Evolutionary conservation across 2,113 vertebrate genomes (phyloP).

Genomic region (Pristiophorus japonicus): DNA sequence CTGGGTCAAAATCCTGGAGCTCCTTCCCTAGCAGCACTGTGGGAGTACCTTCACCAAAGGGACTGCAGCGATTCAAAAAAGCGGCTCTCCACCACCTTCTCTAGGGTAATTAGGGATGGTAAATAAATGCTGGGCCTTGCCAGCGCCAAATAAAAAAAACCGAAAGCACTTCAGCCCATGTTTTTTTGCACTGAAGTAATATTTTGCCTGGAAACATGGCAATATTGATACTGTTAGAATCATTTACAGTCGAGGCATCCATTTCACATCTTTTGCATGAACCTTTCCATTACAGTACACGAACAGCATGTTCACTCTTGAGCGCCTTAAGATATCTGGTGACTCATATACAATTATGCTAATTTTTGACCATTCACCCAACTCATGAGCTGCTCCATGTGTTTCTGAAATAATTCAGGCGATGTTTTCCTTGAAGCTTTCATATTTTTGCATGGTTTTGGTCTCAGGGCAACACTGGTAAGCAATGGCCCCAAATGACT

Average conservation of each 20-base stretch:
- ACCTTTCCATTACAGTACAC: background rate
- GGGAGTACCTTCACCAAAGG: too few species aligned
- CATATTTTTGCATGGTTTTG: background rate
- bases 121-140: too few species aligned
- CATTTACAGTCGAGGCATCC: background rate
- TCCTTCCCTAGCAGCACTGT: too few species aligned
- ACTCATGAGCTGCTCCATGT: background rate
- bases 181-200: background rate
- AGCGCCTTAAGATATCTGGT: background rate
- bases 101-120: too few species aligned
- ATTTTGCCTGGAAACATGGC: background rate
- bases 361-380: background rate
- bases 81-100: too few species aligned
- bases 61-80: too few species aligned
- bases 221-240: background rate
- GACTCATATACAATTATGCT: background rate
- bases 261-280: background rate
- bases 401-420: background rate
- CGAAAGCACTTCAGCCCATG: background rate
- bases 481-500: background rate
- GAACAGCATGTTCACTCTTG: background rate
- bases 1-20: too few species aligned
- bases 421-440: background rate
- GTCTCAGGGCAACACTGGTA: background rate
- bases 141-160: too few species aligned